These are phyloP conservation scores for Lacanobia wlatinum DNA, from an alignment of 2,888 invertebrate genomes.

Conservation along the genomic window DNA sequence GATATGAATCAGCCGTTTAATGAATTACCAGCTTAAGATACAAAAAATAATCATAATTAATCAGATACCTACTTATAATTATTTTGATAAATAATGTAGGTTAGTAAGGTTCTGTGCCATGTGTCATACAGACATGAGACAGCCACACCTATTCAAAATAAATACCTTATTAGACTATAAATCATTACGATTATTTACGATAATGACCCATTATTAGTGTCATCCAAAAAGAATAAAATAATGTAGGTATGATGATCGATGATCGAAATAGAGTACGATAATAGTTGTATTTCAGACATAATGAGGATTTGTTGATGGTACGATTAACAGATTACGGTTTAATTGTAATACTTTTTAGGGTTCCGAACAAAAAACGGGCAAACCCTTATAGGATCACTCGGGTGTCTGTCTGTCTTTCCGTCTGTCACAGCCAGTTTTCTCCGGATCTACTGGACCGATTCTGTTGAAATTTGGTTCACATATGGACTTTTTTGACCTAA, in stretches of 20 bases:
- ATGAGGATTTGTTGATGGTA: no score
- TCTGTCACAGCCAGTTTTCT: no score
- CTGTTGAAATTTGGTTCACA: no score
- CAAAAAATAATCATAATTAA: background rate
- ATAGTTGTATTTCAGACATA: slow-evolving; percentile 11
- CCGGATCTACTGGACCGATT: no score
- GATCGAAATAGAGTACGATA: slow-evolving; percentile 39
- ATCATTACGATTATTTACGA: slow-evolving; percentile 27
- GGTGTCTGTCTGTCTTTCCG: no score
- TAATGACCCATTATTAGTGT: slow-evolving; percentile 31
- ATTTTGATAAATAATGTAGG: slow-evolving; percentile 15
- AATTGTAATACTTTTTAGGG: no score
- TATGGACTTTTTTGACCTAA: no score
- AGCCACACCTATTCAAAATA: slow-evolving; percentile 20
- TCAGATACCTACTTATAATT: slow-evolving; percentile 13
- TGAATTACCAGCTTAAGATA: slow-evolving; percentile 1
- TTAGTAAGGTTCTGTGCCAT: slow-evolving; percentile 12
- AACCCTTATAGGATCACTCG: no score
- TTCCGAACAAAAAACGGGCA: no score
- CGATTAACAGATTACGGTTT: no score
- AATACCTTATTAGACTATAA: background rate
- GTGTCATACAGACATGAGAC: slow-evolving; percentile 12
- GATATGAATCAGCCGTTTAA: background rate
- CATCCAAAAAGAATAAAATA: slow-evolving; percentile 13
- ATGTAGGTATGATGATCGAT: slow-evolving; percentile 30